These are phyloP conservation scores for Oceanites oceanicus DNA, from an alignment of 2,113 vertebrate genomes.

Conservation along the genomic window DNA sequence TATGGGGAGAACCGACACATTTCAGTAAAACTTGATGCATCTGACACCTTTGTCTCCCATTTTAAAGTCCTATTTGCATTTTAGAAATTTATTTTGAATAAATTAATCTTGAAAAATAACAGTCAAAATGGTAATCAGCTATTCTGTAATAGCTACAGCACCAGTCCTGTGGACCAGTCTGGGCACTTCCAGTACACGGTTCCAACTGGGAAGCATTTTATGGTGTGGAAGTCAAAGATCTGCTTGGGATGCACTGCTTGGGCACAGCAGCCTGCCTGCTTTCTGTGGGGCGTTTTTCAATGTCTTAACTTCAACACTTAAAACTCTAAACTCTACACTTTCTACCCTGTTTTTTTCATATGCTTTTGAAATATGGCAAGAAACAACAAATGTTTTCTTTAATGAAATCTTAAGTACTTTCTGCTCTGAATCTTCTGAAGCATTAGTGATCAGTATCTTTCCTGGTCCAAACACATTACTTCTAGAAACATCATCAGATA, in stretches of 20 bases:
- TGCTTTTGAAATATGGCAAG: not conserved
- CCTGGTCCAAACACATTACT: not conserved
- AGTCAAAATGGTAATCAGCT: not conserved
- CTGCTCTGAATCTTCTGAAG: conserved; percentile 5
- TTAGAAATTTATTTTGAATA: not conserved
- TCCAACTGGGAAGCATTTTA: not conserved
- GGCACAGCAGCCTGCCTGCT: not conserved
- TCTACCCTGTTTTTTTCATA: not conserved
- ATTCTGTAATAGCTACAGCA: not conserved
- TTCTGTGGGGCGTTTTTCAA: not conserved
- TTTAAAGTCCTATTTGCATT: not conserved
- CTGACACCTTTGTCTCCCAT: not conserved
- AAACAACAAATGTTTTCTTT: not conserved
- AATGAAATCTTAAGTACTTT: conserved; percentile 22
- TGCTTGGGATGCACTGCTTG: not conserved
- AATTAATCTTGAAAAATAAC: not conserved
- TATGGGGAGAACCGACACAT: accelerated
- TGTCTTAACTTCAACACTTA: not conserved
- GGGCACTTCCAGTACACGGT: accelerated
- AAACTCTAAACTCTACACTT: not conserved
- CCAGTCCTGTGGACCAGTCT: not conserved
- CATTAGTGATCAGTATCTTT: not conserved
- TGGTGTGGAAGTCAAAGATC: not conserved
- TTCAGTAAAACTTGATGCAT: not conserved
- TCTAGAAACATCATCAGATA: conserved; percentile 38